Base-by-base conservation (phyloP, 1,140 invertebrate genomes). In the Hormaphis cornu region DNA sequence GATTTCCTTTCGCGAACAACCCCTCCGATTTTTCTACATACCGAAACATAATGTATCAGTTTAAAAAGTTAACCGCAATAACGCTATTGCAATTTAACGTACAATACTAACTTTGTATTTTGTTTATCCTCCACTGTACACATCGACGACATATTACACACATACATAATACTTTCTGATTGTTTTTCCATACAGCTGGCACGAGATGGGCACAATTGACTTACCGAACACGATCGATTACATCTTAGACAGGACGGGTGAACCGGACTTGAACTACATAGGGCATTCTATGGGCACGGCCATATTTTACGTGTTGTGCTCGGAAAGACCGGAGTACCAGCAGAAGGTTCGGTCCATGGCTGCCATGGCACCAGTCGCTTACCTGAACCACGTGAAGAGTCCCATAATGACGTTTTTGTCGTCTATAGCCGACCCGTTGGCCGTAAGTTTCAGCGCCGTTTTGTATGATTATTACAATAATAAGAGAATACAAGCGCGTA, bases 181-280 rank as follows among this genome's bases (percentile, higher is more conserved):
- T 28, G 30, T 50, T 20, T 16, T 24, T 30, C 10, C 30, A 70
- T 70, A 24, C 59, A 75, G 73, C 56, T 87, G 82, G 76, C 85
- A 88, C 73, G 84, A 89, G 73, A 84, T 88, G 76, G 85, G 84
- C 3, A 70, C 79, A 20, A 82, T 82, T 72, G 87, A 88, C 76
- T 71, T 87, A 6, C 82, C 85, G 9, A 81, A 85, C 2, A 81
- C 81, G 69, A 81, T 88, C 28, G 81, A 87, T 73, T 81, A 83
- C 72, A 80, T 84, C 14, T 77, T 87, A 72, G 77, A 82, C 9
- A 70, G 71, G 8, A 86, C 85, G 0, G 76, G 76, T 0, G 75
- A 79, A 26, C 59, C 75, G 8, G 76, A 81, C 69, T 56, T 88
- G 0, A 77, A 76, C 71, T 87, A 85, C 74, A 52, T 81, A 0